Conservation (phyloP, 1,140 invertebrate species). For the Pomacea maculata region DNA sequence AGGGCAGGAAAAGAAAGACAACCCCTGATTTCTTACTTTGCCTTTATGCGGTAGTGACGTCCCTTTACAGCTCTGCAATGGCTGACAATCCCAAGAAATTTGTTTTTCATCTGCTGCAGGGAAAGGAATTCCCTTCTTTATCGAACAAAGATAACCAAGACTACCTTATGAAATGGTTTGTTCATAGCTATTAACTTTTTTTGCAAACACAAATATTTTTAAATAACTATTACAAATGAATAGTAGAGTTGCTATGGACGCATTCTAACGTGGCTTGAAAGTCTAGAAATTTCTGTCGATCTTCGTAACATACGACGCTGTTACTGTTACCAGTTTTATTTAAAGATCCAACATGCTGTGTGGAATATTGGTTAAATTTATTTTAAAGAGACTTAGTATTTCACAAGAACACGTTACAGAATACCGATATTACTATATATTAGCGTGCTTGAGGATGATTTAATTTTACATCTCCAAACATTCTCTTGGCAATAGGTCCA, state of each 20-base stretch:
- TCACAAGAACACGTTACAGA: not conserved
- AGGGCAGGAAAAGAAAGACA: no score
- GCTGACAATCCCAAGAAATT: constrained; percentile 44
- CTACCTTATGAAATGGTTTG: constrained; percentile 55
- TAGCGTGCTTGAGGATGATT: not conserved
- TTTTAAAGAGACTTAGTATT: not conserved
- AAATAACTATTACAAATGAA: not conserved
- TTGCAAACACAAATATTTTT: not conserved
- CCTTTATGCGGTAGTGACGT: no score
- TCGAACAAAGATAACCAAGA: constrained; percentile 56
- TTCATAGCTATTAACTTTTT: not conserved
- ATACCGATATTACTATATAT: not conserved
- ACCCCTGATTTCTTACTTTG: no score
- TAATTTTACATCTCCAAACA: not conserved
- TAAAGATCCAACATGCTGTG: not conserved
- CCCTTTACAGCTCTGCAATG: constrained; percentile 23
- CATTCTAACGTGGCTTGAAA: not conserved
- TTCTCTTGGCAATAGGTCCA: constrained; percentile 49
- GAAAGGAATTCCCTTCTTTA: constrained; percentile 50
- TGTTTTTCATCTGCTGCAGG: constrained; percentile 45
- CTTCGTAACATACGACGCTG: not conserved
- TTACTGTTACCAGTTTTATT: no score
- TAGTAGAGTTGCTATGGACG: constrained; percentile 21
- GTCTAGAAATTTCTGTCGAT: not conserved
- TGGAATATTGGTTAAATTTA: not conserved